Evolutionary conservation across 2,113 vertebrate genomes (phyloP).

Genomic region (Rhea pennata): DNA sequence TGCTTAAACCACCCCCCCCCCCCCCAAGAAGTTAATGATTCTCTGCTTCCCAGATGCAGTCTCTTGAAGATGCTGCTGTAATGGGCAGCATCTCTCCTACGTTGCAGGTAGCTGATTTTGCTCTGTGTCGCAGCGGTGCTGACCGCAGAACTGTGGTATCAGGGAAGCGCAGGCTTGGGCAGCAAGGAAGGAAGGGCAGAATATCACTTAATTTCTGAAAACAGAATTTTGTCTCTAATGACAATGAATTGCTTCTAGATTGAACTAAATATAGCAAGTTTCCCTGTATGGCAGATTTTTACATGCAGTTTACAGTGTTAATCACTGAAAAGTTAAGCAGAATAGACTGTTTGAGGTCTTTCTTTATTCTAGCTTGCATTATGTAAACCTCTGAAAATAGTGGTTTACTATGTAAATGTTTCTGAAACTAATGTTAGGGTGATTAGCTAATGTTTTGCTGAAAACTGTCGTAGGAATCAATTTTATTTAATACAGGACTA

Average conservation of each 20-base stretch:
- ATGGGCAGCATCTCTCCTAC: constrained; percentile 45
- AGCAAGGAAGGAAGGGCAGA: constrained; percentile 7
- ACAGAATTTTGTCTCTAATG: constrained; percentile 1
- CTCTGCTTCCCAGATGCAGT: not conserved
- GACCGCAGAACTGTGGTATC: constrained; percentile 39
- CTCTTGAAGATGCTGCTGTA: constrained; percentile 25
- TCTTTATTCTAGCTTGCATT: constrained; percentile 36
- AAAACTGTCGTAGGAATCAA: constrained; percentile 57
- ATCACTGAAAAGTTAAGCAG: constrained; percentile 4
- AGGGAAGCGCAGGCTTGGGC: not conserved
- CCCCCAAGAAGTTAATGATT: not conserved
- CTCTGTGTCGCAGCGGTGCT: not conserved
- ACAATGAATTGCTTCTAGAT: not conserved
- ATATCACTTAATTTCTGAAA: not conserved
- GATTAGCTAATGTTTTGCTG: constrained; percentile 33
- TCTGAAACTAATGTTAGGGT: constrained; percentile 54
- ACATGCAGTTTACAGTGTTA: not conserved
- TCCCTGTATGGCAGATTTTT: not conserved
- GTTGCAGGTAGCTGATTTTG: not conserved
- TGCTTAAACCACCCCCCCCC: not conserved
- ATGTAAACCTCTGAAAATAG: constrained; percentile 55
- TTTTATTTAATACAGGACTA: constrained; percentile 33
- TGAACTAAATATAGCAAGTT: not conserved
- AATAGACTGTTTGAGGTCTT: not conserved
- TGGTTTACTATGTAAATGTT: constrained; percentile 64